Evolutionary conservation across 2,797 vertebrate genomes (phyloP), one percentile per base, ranked within the genome.

Genomic region (Cheirogaleus major): DNA sequence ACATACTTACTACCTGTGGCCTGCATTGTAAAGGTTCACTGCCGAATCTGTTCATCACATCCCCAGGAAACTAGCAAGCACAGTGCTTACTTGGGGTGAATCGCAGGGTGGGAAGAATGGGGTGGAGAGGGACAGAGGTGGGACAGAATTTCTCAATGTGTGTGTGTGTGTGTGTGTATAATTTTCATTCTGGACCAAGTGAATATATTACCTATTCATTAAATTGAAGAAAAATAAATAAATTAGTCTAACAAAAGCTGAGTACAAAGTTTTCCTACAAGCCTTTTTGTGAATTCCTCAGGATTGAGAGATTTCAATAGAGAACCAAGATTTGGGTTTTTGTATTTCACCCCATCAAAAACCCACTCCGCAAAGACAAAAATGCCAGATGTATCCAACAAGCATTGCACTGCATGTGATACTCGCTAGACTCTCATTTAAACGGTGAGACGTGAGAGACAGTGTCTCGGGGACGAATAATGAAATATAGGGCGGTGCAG

Each of bases 361-460:
- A 96, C 63, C 79, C 84, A 94, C 83, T 76, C 48, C 48, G 78
- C 90, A 91, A 82, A 97, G 94, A 96, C 73, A 90, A 82, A 94
- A 97, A 95, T 79, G 73, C 89, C 94, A 96, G 94, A 93, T 95
- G 94, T 81, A 96, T 22, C 73, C 72, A 38, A 80, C 73, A 57
- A 95, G 96, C 79, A 78, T 32, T 45, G 75, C 86, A 67, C 96
- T 93, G 43, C 87, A 81, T 38, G 80, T 9, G 90, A 85, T 23
- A 95, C 96, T 93, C 57, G 97, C 85, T 72, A 97, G 97, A 97
- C 97, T 80, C 90, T 67, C 80, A 55, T 93, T 91, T 87, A 79
- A 95, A 89, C 79, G 52, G 82, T 30, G 79, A 97, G 96, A 97
- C 1, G 70, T 95, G 97, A 97, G 95, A 97, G 98, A 97, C 86